A percentile compares a stretch with the other conserved stretches of the same genome.
These are phyloP conservation scores for Phorcus lineatus DNA, from an alignment of 2,888 invertebrate genomes.

Conservation along the genomic window DNA sequence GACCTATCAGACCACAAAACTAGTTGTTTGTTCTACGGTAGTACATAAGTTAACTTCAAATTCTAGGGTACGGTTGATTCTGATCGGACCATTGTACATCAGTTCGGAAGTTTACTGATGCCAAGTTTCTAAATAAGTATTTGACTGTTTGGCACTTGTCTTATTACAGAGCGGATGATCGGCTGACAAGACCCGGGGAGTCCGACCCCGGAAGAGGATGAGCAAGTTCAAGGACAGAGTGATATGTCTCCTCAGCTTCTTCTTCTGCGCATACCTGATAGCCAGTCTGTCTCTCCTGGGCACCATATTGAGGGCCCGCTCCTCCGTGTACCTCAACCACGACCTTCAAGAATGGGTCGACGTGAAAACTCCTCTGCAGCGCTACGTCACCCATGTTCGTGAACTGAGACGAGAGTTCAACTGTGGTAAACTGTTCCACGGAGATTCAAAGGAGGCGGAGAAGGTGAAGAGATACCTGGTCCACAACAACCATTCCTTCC, in stretches of 20 bases:
- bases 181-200: too few relatives aligned
- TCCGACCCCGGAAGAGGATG: too few relatives aligned
- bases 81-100: too few relatives aligned
- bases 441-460: slow-evolving; percentile 39
- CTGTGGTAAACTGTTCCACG: slow-evolving; percentile 47
- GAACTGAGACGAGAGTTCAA: slow-evolving; percentile 10
- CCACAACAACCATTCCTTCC: slow-evolving; percentile 29
- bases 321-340: neutral
- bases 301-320: neutral
- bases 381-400: neutral
- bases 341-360: neutral
- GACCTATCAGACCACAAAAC: too few relatives aligned
- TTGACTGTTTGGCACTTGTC: too few relatives aligned
- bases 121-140: too few relatives aligned
- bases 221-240: too few relatives aligned
- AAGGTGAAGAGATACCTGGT: slow-evolving; percentile 28
- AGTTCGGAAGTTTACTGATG: too few relatives aligned
- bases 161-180: too few relatives aligned
- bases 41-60: too few relatives aligned
- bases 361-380: neutral
- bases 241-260: neutral
- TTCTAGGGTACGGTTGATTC: too few relatives aligned
- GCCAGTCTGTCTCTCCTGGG: neutral
- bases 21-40: too few relatives aligned
- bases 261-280: neutral